A percentile compares a stretch with the other conserved stretches of the same genome.
These are phyloP conservation scores for Eutolmus rufibarbis DNA, from an alignment of 2,888 invertebrate genomes.

Conservation along the genomic window DNA sequence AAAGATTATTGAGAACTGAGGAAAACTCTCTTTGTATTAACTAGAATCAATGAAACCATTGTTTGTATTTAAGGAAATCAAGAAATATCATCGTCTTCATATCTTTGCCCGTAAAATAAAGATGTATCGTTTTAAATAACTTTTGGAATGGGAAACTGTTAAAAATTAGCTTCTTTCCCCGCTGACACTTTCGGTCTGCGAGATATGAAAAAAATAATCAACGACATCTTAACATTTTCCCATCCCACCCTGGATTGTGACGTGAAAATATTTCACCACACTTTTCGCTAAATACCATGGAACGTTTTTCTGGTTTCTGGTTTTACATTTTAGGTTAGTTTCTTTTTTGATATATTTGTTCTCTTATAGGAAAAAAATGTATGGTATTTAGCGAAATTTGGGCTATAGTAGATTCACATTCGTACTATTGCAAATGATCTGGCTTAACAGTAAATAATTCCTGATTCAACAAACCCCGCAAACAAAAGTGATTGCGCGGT, in stretches of 20 bases:
- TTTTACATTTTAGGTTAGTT: neutral
- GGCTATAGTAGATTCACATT: conserved; percentile 28
- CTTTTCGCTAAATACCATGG: neutral
- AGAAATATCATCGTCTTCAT: neutral
- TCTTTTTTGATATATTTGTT: neutral
- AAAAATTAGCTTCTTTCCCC: neutral
- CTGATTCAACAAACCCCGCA: conserved; percentile 47
- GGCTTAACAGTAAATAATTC: conserved; percentile 54
- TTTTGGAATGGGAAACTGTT: conserved; percentile 28
- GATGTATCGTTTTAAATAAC: conserved; percentile 15
- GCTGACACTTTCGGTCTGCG: neutral
- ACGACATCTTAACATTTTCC: conserved; percentile 21
- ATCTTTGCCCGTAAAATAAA: neutral
- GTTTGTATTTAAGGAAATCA: neutral
- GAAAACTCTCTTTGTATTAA: conserved; percentile 50
- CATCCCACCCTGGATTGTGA: conserved; percentile 25
- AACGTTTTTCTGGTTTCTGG: neutral
- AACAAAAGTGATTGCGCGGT: conserved; percentile 56
- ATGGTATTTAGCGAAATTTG: neutral
- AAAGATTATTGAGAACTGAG: conserved; percentile 42
- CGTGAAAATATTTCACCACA: neutral
- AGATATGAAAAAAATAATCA: neutral
- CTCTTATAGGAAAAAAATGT: neutral
- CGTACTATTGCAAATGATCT: conserved; percentile 57
- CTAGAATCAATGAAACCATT: conserved; percentile 50